A percentile compares a stretch with the other conserved stretches of the same genome.
Evolutionary conservation across 92 coral and sea anemone genomes (phyloP).

Genomic region (Paragorgia papillata): DNA sequence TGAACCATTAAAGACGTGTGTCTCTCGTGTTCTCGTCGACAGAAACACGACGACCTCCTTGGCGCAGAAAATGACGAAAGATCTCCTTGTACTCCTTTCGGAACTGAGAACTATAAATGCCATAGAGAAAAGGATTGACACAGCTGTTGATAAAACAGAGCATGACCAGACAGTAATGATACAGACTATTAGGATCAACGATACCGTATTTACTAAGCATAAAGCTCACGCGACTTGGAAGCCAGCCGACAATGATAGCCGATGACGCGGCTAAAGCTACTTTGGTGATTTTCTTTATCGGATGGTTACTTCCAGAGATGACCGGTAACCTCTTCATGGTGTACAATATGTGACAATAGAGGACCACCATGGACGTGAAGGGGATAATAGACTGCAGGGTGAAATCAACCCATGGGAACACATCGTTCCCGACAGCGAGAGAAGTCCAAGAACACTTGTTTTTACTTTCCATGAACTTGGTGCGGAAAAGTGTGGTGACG

Average conservation of each 20-base stretch:
- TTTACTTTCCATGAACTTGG: constrained; percentile 2
- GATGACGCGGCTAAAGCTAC: constrained; percentile 67
- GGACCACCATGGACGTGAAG: constrained; percentile 49
- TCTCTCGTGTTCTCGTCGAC: too few species aligned
- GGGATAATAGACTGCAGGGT: constrained; percentile 71
- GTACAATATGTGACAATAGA: constrained; percentile 72
- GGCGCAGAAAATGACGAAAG: not conserved
- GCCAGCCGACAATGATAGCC: constrained; percentile 74
- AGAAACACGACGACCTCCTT: not conserved
- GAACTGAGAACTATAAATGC: constrained; percentile 31
- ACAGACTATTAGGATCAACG: constrained; percentile 13
- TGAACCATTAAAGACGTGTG: too few species aligned
- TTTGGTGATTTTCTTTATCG: constrained; percentile 67
- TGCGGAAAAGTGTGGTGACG: constrained; percentile 52
- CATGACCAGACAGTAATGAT: constrained; percentile 16
- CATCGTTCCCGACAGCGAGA: constrained; percentile 14
- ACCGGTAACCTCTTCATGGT: constrained; percentile 58
- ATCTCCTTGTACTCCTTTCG: constrained; percentile 21
- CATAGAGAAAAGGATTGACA: constrained; percentile 15
- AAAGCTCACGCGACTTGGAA: constrained; percentile 30
- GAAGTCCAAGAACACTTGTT: constrained; percentile 23
- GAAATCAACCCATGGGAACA: constrained; percentile 47
- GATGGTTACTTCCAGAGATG: constrained; percentile 37
- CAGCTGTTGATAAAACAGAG: constrained; percentile 1
- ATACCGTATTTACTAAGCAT: constrained; percentile 1